These are phyloP conservation scores for Leptinotarsa texana DNA, from an alignment of 1,140 invertebrate genomes.

Conservation along the genomic window DNA sequence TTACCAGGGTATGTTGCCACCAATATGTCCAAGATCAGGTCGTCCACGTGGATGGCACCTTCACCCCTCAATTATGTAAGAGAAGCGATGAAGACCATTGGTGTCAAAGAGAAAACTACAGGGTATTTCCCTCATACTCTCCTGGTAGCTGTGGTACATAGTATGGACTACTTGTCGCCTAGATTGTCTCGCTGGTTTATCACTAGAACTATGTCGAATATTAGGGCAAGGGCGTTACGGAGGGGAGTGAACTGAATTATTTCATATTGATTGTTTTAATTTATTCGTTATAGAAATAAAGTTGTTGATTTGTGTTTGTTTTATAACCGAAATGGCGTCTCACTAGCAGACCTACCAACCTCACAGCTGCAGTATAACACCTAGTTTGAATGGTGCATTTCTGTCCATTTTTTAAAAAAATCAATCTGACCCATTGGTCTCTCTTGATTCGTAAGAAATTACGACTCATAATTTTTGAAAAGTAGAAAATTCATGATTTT, in stretches of 20 bases:
- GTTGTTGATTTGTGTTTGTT: too few species aligned
- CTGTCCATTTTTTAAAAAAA: too few species aligned
- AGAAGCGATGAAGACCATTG: slow-evolving; percentile 75
- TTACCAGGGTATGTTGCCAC: slow-evolving; percentile 89
- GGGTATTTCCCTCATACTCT: slow-evolving; percentile 79
- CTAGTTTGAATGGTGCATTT: too few species aligned
- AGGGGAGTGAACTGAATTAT: slow-evolving; percentile 29
- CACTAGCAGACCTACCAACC: too few species aligned
- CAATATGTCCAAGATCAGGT: slow-evolving; percentile 88
- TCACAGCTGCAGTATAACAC: too few species aligned
- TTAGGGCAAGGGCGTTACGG: slow-evolving; percentile 59
- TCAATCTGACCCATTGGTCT: too few species aligned
- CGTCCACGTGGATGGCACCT: slow-evolving; percentile 79
- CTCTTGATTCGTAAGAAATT: too few species aligned
- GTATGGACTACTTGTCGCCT: slow-evolving; percentile 59
- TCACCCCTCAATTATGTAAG: slow-evolving; percentile 77
- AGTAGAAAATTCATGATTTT: too few species aligned
- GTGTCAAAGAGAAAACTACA: slow-evolving; percentile 72
- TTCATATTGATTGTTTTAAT: slow-evolving; percentile 4
- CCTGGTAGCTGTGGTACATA: slow-evolving; percentile 63
- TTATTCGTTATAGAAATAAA: too few species aligned
- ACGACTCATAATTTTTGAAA: too few species aligned
- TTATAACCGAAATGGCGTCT: too few species aligned
- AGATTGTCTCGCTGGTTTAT: slow-evolving; percentile 63
- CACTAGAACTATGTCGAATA: slow-evolving; percentile 65